A percentile compares a stretch with the other conserved stretches of the same genome.
phyloP scores from a whole-genome alignment of 2,113 vertebrate genomes.

The Saguinus imperator region DNA sequence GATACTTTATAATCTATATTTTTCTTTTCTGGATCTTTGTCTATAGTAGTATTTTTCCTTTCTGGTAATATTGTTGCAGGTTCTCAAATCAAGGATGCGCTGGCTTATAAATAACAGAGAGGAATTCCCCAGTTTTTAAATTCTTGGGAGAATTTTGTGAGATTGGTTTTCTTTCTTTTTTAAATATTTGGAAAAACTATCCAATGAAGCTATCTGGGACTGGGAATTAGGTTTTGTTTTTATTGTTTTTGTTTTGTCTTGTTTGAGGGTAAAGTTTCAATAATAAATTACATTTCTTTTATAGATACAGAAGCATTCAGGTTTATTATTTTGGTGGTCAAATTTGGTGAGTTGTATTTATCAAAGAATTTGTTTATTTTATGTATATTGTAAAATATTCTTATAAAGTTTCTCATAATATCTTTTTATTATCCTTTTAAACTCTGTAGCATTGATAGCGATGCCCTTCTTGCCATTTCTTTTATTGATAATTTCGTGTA shows the following conservation, averaged over 20 bases:
- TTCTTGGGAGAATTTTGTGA: background rate
- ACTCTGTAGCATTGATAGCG: background rate
- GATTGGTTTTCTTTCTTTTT: background rate
- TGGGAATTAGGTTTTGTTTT: background rate
- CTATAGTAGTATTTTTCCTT: background rate
- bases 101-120: background rate
- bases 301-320: background rate
- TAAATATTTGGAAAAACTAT: background rate
- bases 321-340: background rate
- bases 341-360: background rate
- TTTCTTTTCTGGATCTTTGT: background rate
- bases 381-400: background rate
- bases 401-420: background rate
- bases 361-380: background rate
- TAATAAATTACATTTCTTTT: background rate
- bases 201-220: background rate
- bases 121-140: background rate
- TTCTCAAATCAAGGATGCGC: background rate
- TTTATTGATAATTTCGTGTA: background rate
- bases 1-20: background rate
- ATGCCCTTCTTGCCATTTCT: background rate
- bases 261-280: background rate
- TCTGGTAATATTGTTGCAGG: background rate
- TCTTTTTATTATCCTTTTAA: no score
- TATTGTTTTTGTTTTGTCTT: background rate